Evolutionary conservation across 2,797 vertebrate species (phyloP).

Genomic region (Hypotaenidia philippensis): DNA sequence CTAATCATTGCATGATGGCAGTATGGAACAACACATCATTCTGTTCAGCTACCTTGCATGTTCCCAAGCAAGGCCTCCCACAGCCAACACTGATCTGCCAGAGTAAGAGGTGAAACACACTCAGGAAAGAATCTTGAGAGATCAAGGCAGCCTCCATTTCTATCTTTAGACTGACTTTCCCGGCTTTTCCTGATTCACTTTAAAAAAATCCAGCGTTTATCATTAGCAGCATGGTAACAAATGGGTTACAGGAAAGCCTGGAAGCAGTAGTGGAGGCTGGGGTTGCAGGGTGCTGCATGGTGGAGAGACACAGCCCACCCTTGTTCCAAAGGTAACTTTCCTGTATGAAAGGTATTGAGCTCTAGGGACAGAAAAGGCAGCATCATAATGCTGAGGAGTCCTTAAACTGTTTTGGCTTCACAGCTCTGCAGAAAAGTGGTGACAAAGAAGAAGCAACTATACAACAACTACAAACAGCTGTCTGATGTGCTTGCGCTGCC

Average conservation of each 20-base stretch:
- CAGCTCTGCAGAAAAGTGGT: fast-evolving
- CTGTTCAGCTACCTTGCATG: background rate
- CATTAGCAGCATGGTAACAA: background rate
- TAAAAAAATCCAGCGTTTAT: background rate
- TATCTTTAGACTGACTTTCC: background rate
- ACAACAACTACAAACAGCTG: background rate
- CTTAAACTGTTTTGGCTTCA: background rate
- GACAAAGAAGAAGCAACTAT: background rate
- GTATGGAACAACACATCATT: background rate
- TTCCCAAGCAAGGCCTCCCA: background rate
- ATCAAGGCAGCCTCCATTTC: background rate
- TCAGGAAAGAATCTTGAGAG: background rate
- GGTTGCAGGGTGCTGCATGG: background rate
- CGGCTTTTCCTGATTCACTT: background rate
- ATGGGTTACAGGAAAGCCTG: background rate
- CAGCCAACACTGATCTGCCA: background rate
- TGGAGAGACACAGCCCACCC: background rate
- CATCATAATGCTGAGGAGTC: background rate
- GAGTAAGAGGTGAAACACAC: fast-evolving
- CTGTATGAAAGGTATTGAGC: background rate
- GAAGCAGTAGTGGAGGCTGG: background rate
- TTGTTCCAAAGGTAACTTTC: background rate
- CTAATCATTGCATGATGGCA: background rate
- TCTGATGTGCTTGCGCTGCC: background rate
- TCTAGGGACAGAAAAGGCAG: background rate